Evolutionary conservation across 2,113 vertebrate species (phyloP), one percentile per base, ranked within the genome.

Genomic region (Columba livia): DNA sequence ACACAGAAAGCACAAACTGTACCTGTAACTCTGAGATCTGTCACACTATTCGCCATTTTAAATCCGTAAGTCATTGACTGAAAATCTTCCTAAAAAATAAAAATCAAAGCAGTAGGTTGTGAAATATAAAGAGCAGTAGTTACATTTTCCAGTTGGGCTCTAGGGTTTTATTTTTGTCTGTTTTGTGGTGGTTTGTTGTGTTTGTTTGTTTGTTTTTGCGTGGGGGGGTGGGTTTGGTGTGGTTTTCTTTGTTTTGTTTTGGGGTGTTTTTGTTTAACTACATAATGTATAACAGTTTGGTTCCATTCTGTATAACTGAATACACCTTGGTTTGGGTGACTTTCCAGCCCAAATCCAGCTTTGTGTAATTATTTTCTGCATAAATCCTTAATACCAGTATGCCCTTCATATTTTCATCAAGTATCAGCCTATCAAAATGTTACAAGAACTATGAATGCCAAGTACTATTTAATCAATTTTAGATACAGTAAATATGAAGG

Each of bases 21-120:
- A 99, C 99, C 99, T 98, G 99, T 99, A 94, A 99, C 99, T 95
- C 99, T 98, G 95, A 99, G 98, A 97, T 99, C 99, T 86, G 99
- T 99, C 70, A 99, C 99, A 87, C 98, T 99, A 96, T 99, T 99
- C 65, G 99, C 99, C 99, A 99, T 99, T 97, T 99, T 99, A 98
- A 99, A 99, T 89, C 99, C 99, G 0, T 99, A 99, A 12, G 99
- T 99, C 99, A 99, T 99, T 69, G 99, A 99, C 95, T 99, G 99
- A 97, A 99, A 99, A 97, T 99, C 99, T 97, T 99, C 99, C 99
- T 99, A 88, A 65, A 65, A 97, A 95, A 75, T 58, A 88, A 85
- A 73, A 28, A 79, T 12, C 23, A 83, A 70, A 79, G n/a, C 34
- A 28, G 6, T 23, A 72, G 5, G 13, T 5, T 72, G 29, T 44